Evolutionary conservation across 2,888 invertebrate genomes (phyloP).

Genomic region (Caenorhabditis angaria): DNA sequence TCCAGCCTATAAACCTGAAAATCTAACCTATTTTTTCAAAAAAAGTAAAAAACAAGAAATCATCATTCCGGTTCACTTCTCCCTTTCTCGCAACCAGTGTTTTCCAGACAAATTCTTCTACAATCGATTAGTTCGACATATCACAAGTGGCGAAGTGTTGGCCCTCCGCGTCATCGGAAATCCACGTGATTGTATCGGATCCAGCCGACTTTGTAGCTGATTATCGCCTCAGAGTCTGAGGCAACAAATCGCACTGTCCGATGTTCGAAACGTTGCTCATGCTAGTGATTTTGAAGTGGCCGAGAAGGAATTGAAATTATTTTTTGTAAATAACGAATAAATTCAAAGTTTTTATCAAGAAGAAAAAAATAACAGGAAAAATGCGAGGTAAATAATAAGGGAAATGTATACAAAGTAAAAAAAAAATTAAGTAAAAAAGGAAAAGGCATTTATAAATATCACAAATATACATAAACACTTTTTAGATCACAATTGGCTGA

Average conservation of each 20-base stretch:
- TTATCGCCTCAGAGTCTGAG: slow-evolving; percentile 77
- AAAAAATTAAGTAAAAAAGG: background rate
- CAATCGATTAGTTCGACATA: slow-evolving; percentile 59
- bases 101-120: slow-evolving; percentile 63
- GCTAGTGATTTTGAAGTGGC: slow-evolving; percentile 38
- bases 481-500: background rate
- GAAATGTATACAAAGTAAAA: background rate
- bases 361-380: slow-evolving; percentile 6
- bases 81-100: background rate
- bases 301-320: slow-evolving; percentile 17
- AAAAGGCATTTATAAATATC: background rate
- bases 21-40: background rate
- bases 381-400: slow-evolving; percentile 7
- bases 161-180: slow-evolving; percentile 52
- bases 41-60: background rate
- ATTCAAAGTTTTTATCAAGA: background rate
- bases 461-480: slow-evolving; percentile 1
- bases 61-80: background rate
- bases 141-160: slow-evolving; percentile 53
- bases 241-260: slow-evolving; percentile 87
- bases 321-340: slow-evolving; percentile 11
- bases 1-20: background rate
- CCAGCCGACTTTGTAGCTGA: slow-evolving; percentile 47
- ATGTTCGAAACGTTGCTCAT: slow-evolving; percentile 92
- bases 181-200: slow-evolving; percentile 42